Conservation (phyloP, 2,797 vertebrate genomes). For the Nasua narica region DNA sequence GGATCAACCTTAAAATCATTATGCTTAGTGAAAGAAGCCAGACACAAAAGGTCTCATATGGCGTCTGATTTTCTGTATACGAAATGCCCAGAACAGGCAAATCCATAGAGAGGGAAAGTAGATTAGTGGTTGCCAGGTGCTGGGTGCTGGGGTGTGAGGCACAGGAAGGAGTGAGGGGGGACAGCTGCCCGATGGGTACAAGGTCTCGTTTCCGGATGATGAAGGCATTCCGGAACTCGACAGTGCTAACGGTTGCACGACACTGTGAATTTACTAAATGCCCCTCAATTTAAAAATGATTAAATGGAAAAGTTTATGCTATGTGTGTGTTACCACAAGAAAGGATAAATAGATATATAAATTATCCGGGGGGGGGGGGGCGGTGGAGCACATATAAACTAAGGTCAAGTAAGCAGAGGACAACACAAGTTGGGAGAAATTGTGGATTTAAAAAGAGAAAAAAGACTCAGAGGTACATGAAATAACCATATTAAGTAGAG, state of each 20-base stretch:
- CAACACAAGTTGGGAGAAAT: neutral
- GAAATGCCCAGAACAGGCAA: neutral
- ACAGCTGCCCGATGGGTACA: neutral
- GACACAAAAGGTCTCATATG: neutral
- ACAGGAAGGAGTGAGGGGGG: no score
- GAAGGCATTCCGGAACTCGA: neutral
- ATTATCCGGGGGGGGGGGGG: neutral
- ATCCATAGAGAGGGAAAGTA: neutral
- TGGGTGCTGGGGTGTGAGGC: neutral
- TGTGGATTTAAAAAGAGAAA: neutral
- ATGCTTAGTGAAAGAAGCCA: neutral
- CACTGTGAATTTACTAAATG: neutral
- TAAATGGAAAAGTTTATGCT: neutral
- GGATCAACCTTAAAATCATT: neutral
- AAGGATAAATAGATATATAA: neutral
- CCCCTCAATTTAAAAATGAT: neutral
- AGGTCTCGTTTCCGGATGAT: neutral
- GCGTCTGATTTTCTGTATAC: neutral
- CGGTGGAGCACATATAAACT: neutral
- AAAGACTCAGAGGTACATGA: neutral
- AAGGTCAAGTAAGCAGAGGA: neutral
- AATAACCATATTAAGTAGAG: neutral
- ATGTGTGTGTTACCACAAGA: neutral
- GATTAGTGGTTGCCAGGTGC: neutral
- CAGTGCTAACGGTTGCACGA: neutral